Conservation (phyloP, 2,888 invertebrate species). For the Erebia aethiops region DNA sequence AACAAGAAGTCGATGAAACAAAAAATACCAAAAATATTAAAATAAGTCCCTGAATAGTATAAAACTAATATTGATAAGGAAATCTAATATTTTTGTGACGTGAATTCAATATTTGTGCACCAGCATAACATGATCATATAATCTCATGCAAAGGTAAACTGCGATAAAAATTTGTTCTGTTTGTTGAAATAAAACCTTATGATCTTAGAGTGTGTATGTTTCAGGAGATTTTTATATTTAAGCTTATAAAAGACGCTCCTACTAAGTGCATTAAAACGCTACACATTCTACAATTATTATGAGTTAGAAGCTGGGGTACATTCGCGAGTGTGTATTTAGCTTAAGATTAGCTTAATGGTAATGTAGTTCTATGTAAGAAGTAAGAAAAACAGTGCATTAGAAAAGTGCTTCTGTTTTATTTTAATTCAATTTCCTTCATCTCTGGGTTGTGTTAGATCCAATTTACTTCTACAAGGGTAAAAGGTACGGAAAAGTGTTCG, state of each 20-base stretch:
- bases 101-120: too few relatives aligned
- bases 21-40: not conserved
- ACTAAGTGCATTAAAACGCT: constrained; percentile 22
- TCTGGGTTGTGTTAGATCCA: constrained; percentile 26
- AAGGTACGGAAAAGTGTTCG: constrained; percentile 16
- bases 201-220: not conserved
- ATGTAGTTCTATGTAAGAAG: constrained; percentile 29
- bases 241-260: constrained; percentile 3
- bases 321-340: constrained; percentile 14
- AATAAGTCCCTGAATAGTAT: too few relatives aligned
- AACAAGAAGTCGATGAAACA: not conserved
- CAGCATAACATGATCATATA: too few relatives aligned
- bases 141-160: too few relatives aligned
- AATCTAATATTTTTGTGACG: too few relatives aligned
- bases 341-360: constrained; percentile 23
- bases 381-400: constrained; percentile 32
- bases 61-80: too few relatives aligned
- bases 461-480: constrained; percentile 26
- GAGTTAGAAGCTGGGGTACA: constrained; percentile 13
- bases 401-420: constrained; percentile 26
- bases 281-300: constrained; percentile 22
- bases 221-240: constrained; percentile 7
- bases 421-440: constrained; percentile 33
- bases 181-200: not conserved
- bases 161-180: not conserved